Conservation (phyloP, 2,888 invertebrate species). For the Aphidius colemani region DNA sequence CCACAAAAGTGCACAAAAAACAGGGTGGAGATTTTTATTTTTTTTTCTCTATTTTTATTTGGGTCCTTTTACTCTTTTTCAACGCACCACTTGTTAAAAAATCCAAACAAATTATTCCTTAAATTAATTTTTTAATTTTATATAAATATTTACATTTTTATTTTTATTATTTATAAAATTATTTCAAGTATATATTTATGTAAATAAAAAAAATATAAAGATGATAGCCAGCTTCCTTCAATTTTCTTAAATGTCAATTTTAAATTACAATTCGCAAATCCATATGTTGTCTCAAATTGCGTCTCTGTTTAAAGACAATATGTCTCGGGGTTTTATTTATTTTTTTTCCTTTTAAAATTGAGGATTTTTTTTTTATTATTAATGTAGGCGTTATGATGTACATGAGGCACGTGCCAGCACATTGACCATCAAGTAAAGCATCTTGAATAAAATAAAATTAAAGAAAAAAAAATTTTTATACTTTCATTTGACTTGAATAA, state of each 20-base stretch:
- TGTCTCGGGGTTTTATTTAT: conserved; percentile 27
- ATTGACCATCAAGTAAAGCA: conserved; percentile 13
- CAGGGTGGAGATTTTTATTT: not conserved
- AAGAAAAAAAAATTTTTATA: conserved; percentile 23
- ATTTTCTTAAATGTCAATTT: conserved; percentile 36
- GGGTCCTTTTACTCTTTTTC: no score
- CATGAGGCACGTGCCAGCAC: conserved; percentile 46
- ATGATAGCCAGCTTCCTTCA: conserved; percentile 34
- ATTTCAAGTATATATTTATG: no score
- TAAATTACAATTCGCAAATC: conserved; percentile 54
- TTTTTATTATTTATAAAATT: no score
- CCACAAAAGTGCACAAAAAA: not conserved
- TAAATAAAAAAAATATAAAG: conserved; percentile 9
- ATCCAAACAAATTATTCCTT: no score
- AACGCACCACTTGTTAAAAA: no score
- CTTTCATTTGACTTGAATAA: conserved; percentile 35
- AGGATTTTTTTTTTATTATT: conserved; percentile 35
- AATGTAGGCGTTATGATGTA: conserved; percentile 46
- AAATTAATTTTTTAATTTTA: no score
- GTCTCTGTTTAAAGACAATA: conserved; percentile 11
- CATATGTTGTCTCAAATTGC: conserved; percentile 40
- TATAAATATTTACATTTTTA: no score
- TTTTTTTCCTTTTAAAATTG: conserved; percentile 36
- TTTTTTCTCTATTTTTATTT: no score
- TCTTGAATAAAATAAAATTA: conserved; percentile 28